Evolutionary conservation across 2,797 vertebrate genomes (phyloP), one percentile per base, ranked within the genome.

Genomic region (Oophaga sylvatica): DNA sequence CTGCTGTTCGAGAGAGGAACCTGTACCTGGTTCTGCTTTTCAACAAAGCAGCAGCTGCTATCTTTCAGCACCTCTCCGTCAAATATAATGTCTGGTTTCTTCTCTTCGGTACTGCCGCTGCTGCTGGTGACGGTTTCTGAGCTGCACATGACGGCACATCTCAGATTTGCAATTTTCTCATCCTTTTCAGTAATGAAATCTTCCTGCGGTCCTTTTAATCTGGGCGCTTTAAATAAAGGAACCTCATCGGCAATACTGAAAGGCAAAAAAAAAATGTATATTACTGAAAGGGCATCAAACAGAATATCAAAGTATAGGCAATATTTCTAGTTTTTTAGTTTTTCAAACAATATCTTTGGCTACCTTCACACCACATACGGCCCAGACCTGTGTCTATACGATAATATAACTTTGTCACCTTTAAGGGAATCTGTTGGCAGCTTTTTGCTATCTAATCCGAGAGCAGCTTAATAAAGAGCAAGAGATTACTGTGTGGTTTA

Each of bases 191-290:
- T 84, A 73, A 91, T 89, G 73, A 95, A 86, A 90, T 92, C 95
- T 45, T 95, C 92, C 76, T 94, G 90, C 2, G 93, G 91, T 94
- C 94, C 88, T 94, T 95, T 94, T 94, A 91, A 93, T 81, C 93
- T 93, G 87, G 94, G 95, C 85, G 94, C 91, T 93, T 95, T 96
- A 85, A 95, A 92, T 85, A 95, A 93, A 81, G 92, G 94, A 86
- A 92, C 95, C 77, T 92, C 96, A 91, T 93, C 94, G 83, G 94
- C 93, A 88, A 94, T 93, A 91, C 98, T 99, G 94, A 87, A 93
- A 92, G 88, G 78, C 90, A 53, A 88, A 90, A 12, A 89, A 19
- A 80, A 53, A 62, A 15, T 53, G 26, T 26, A 63, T 3, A 75
- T 80, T 77, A 73, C 10, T 56, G 26, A 15, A 20, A 78, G 9